A percentile compares a stretch with the other conserved stretches of the same genome.
These are phyloP conservation scores for Elachura formosa DNA, from an alignment of 2,113 vertebrate species.

Conservation along the genomic window DNA sequence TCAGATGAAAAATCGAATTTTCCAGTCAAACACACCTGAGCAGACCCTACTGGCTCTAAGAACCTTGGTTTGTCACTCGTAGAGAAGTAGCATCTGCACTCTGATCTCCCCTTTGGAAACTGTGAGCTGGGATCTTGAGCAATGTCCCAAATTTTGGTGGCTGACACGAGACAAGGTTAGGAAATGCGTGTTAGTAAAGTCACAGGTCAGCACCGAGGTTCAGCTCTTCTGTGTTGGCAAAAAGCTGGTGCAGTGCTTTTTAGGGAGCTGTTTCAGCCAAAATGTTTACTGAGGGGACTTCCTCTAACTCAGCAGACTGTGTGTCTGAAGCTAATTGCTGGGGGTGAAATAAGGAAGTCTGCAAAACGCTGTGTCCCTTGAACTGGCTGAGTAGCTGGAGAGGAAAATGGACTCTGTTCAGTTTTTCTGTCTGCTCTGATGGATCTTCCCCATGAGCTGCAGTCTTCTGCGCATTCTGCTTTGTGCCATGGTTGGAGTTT, in stretches of 20 bases:
- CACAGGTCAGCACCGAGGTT: background rate
- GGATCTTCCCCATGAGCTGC: background rate
- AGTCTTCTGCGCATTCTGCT: background rate
- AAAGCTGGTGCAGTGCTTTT: background rate
- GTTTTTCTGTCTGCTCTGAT: background rate
- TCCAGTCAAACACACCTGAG: background rate
- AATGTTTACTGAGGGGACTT: background rate
- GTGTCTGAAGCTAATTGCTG: conserved; percentile 6
- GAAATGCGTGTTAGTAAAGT: background rate
- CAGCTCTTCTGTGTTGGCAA: background rate
- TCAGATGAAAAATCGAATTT: background rate
- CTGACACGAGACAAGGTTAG: background rate
- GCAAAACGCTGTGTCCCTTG: background rate
- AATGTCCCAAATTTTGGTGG: background rate
- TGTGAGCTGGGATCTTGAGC: background rate
- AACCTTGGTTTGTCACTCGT: background rate
- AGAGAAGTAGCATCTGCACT: background rate
- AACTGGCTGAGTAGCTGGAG: background rate
- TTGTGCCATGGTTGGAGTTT: background rate
- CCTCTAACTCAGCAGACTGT: background rate
- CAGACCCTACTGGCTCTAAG: background rate
- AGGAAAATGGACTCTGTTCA: background rate
- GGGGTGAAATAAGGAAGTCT: background rate
- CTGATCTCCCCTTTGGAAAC: background rate
- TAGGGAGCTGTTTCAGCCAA: background rate